These are phyloP conservation scores for Microplitis mediator DNA, from an alignment of 1,140 invertebrate genomes.

Conservation along the genomic window DNA sequence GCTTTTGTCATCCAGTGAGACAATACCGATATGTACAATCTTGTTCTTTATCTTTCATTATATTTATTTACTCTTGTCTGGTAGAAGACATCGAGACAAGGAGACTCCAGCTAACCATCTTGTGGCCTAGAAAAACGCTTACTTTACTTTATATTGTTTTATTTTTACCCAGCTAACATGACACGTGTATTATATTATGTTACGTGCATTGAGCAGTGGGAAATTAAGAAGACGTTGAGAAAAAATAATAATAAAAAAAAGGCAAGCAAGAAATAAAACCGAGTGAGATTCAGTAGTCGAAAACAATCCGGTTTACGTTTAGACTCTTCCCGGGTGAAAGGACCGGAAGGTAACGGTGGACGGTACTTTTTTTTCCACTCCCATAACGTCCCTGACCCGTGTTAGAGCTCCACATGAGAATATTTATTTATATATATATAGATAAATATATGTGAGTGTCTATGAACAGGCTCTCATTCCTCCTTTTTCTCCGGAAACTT, in stretches of 20 bases:
- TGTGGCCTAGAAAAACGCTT: no score
- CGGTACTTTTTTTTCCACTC: conserved; percentile 23
- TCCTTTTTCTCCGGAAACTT: conserved; percentile 14
- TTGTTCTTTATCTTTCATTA: not conserved
- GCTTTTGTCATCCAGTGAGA: no score
- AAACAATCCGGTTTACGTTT: conserved; percentile 19
- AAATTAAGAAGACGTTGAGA: not conserved
- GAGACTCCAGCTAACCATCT: no score
- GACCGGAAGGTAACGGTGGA: conserved; percentile 29
- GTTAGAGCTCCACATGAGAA: conserved; percentile 18
- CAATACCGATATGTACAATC: no score
- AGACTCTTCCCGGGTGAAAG: conserved; percentile 21
- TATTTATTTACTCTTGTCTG: not conserved
- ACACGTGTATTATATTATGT: not conserved
- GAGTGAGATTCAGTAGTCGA: not conserved
- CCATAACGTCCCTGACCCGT: conserved; percentile 26
- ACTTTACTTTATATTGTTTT: no score
- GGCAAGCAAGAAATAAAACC: no score
- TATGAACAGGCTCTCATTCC: not conserved
- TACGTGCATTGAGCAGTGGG: not conserved
- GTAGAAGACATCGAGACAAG: no score
- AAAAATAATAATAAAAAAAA: not conserved
- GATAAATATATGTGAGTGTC: not conserved
- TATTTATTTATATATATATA: not conserved
- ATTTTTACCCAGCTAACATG: no score